Conservation (phyloP, 2,888 invertebrate genomes). For the Falcaria lacertinaria region DNA sequence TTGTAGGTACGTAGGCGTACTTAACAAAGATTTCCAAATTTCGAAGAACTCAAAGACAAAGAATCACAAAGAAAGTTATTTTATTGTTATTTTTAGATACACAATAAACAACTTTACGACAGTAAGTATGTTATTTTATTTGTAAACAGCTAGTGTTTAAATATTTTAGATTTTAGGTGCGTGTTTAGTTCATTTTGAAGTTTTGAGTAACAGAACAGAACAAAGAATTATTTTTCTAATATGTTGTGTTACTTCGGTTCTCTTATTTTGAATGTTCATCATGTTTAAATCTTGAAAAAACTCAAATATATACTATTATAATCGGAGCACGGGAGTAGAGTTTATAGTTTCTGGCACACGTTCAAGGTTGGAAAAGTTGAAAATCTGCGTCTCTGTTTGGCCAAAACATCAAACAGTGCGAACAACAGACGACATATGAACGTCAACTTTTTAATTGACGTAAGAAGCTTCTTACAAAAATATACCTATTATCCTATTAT, state of each 20-base stretch:
- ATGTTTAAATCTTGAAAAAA: constrained; percentile 48
- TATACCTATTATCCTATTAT: too few relatives aligned
- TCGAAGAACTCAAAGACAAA: too few relatives aligned
- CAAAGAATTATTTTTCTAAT: too few relatives aligned
- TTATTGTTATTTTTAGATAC: not conserved
- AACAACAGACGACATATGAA: constrained; percentile 44
- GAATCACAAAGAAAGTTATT: not conserved
- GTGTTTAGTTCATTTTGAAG: too few relatives aligned
- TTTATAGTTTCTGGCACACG: constrained; percentile 67
- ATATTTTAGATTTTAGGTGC: too few relatives aligned
- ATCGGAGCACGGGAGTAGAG: constrained; percentile 45
- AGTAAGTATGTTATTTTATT: too few relatives aligned
- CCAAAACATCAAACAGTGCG: constrained; percentile 49
- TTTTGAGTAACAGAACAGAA: too few relatives aligned
- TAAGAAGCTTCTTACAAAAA: constrained; percentile 20
- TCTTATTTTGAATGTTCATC: too few relatives aligned
- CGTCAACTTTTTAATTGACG: constrained; percentile 55
- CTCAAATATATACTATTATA: constrained; percentile 45
- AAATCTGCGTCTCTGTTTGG: constrained; percentile 75
- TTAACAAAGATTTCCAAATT: too few relatives aligned
- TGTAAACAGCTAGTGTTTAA: not conserved
- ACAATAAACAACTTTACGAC: not conserved
- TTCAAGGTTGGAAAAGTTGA: constrained; percentile 64
- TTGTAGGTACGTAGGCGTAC: too few relatives aligned
- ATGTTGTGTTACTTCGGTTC: too few relatives aligned